Evolutionary conservation across 2,797 vertebrate genomes (phyloP), one percentile per base, ranked within the genome.

Genomic region (Catostomus latipinnis): DNA sequence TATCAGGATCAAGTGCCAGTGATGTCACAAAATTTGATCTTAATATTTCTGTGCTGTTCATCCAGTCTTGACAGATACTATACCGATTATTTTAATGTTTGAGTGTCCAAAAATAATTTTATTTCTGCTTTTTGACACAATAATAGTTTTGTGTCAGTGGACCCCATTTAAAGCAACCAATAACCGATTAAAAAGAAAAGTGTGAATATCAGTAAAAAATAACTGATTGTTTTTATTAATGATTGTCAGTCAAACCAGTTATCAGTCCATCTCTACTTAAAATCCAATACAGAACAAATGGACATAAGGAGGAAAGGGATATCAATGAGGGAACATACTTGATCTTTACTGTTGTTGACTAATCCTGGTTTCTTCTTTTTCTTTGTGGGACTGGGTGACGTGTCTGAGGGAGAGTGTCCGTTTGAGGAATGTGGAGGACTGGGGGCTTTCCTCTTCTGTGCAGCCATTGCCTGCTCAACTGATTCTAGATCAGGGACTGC

Each of bases 361-460:
- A 97, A 93, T 84, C 97, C 98, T 0, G 98, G 97, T 91, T 98
- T 99, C 94, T 99, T 99, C 94, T 99, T 99, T 93, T 98, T 99
- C 94, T 98, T 99, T 86, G 96, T 87, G 66, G 97, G 96, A 89
- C 97, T 98, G 54, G 96, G 94, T n/a, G 98, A 97, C 52, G 95
- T 93, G 88, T 98, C 97, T 76, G 97, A 93, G 8, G 98, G 97
- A 48, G 98, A 99, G 90, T 99, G 98, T 82, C 98, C 98, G 86
- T 99, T 99, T 89, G 98, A 98, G 61, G 98, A 99, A 89, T 97
- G 97, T 63, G 96, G 96, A 82, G 98, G 98, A 91, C 98, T 99
- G 11, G 97, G 95, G 78, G 96, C 94, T 90, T 96, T 98, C 83
- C 98, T 94, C 90, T 99, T 99, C 88, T 95, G 96, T 86, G 95